These are phyloP conservation scores for Onthophagus sagittarius DNA, from an alignment of 2,888 invertebrate genomes.

Conservation along the genomic window DNA sequence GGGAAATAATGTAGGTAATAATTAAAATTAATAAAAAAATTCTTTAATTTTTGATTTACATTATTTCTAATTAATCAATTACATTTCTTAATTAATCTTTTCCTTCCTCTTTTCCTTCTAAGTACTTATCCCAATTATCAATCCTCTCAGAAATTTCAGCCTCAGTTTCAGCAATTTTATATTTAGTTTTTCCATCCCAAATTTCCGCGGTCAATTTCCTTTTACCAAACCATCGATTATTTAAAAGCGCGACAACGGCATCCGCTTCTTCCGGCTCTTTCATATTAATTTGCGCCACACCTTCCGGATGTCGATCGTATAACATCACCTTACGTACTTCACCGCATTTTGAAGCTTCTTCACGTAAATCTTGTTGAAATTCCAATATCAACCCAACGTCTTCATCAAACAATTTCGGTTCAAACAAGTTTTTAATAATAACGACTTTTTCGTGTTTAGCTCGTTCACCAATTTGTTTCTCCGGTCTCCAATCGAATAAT, in stretches of 20 bases:
- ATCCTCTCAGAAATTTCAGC: conserved; percentile 77
- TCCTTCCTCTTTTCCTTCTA: conserved; percentile 52
- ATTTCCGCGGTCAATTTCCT: conserved; percentile 79
- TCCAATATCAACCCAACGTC: conserved; percentile 87
- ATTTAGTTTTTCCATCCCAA: conserved; percentile 94
- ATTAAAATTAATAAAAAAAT: not conserved
- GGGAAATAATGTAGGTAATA: not conserved
- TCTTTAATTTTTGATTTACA: not conserved
- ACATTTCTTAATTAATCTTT: not conserved
- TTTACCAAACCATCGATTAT: conserved; percentile 88
- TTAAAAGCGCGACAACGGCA: conserved; percentile 78
- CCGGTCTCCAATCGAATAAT: conserved; percentile 95
- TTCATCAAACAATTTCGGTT: conserved; percentile 81
- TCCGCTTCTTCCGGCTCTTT: conserved; percentile 88
- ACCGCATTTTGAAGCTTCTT: conserved; percentile 88
- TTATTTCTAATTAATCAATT: not conserved
- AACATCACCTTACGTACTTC: conserved; percentile 86
- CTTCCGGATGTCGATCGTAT: conserved; percentile 91
- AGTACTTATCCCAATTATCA: conserved; percentile 82
- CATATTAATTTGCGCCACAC: conserved; percentile 90
- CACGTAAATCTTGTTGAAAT: conserved; percentile 84
- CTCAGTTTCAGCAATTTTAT: conserved; percentile 83
- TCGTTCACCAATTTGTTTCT: conserved; percentile 81
- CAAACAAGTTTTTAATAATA: conserved; percentile 90
- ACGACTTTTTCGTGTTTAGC: conserved; percentile 87